Evolutionary conservation across 2,888 invertebrate genomes (phyloP).

Genomic region (Plagodis pulveraria): DNA sequence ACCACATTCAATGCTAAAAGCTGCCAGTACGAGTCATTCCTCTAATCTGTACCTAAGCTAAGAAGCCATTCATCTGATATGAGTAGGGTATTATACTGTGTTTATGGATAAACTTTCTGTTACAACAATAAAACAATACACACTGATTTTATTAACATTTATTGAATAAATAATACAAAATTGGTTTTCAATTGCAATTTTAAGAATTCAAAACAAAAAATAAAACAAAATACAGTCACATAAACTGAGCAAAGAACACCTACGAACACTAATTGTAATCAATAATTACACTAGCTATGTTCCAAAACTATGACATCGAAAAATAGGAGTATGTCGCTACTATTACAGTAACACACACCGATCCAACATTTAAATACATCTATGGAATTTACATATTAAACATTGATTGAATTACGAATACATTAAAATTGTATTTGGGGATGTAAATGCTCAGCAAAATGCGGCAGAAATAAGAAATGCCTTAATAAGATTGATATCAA

Average conservation of each 20-base stretch:
- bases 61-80: no score
- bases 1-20: no score
- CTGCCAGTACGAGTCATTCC: no score
- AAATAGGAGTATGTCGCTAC: slow-evolving; percentile 61
- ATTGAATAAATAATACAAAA: slow-evolving; percentile 84
- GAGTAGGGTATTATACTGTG: no score
- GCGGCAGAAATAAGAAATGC: slow-evolving; percentile 53
- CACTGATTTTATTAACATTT: slow-evolving; percentile 83
- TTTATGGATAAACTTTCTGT: background rate
- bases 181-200: slow-evolving; percentile 73
- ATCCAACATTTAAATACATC: slow-evolving; percentile 62
- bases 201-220: slow-evolving; percentile 69
- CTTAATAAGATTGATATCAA: slow-evolving; percentile 27
- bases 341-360: slow-evolving; percentile 57
- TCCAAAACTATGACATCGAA: slow-evolving; percentile 66
- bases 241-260: slow-evolving; percentile 75
- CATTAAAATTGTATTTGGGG: slow-evolving; percentile 37
- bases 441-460: slow-evolving; percentile 70
- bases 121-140: slow-evolving; percentile 38
- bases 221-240: slow-evolving; percentile 54
- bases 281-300: slow-evolving; percentile 51
- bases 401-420: slow-evolving; percentile 42
- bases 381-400: slow-evolving; percentile 62
- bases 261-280: slow-evolving; percentile 57
- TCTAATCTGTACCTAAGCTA: no score